Percentiles rank a stretch among this genome's conserved stretches.
phyloP scores from a whole-genome alignment of 2,888 invertebrate genomes.

The Drosophila formosana region DNA sequence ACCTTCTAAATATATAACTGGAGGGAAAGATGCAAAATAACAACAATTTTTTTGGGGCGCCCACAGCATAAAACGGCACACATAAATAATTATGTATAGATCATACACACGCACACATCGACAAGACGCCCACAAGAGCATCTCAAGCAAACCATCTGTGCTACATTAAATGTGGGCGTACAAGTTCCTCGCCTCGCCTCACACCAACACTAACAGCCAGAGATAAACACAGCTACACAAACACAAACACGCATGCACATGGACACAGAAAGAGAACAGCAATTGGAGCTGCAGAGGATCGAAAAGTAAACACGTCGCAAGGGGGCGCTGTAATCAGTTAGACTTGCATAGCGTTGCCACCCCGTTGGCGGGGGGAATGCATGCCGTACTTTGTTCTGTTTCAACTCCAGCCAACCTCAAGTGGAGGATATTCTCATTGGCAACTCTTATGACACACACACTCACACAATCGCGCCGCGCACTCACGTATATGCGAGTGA shows the following conservation, averaged over 20 bases:
- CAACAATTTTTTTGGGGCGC: slow-evolving; percentile 26
- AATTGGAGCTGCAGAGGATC: slow-evolving; percentile 39
- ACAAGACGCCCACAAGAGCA: slow-evolving; percentile 42
- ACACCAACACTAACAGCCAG: slow-evolving; percentile 27
- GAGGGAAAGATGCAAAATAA: slow-evolving; percentile 16
- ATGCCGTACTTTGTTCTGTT: slow-evolving; percentile 29
- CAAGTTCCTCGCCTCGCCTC: slow-evolving; percentile 48
- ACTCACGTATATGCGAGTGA: slow-evolving; percentile 11
- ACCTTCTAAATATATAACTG: slow-evolving; percentile 33
- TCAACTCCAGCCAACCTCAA: slow-evolving; percentile 35
- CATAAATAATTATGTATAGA: slow-evolving; percentile 13
- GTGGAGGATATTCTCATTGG: slow-evolving; percentile 47
- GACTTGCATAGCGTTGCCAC: slow-evolving; percentile 41
- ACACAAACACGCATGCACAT: slow-evolving; percentile 27
- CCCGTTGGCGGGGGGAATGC: slow-evolving; percentile 19
- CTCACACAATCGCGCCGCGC: slow-evolving; percentile 8
- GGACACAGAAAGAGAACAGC: slow-evolving; percentile 12
- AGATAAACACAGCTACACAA: slow-evolving; percentile 51
- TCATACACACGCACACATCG: slow-evolving; percentile 5
- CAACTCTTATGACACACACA: slow-evolving; percentile 33
- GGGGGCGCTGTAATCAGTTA: slow-evolving; percentile 44
- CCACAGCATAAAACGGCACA: slow-evolving; percentile 39
- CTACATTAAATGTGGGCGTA: slow-evolving; percentile 67
- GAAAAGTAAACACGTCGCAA: slow-evolving; percentile 32
- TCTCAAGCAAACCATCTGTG: slow-evolving; percentile 54